phyloP scores from a whole-genome alignment of 2,888 invertebrate species.

The Tubulanus polymorphus region DNA sequence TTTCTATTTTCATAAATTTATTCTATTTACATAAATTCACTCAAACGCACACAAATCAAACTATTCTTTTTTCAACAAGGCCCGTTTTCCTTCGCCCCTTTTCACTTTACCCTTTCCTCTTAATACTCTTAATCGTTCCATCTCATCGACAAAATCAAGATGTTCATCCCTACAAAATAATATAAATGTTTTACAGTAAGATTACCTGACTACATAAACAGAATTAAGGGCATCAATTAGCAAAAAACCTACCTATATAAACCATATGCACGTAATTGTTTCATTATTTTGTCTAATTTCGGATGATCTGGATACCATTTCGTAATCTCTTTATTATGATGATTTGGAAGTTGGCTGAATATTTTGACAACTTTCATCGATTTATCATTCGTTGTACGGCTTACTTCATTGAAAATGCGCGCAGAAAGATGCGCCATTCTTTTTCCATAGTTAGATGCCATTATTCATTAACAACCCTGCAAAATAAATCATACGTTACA shows the following conservation, averaged over 20 bases:
- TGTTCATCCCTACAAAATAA: slow-evolving; percentile 45
- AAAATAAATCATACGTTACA: no score
- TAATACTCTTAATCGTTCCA: slow-evolving; percentile 32
- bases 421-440: slow-evolving; percentile 83
- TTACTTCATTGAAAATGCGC: slow-evolving; percentile 84
- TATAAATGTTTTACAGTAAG: neutral
- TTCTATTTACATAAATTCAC: no score
- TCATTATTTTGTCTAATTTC: slow-evolving; percentile 72
- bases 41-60: no score
- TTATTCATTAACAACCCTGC: no score
- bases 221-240: neutral
- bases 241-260: slow-evolving; percentile 36
- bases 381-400: slow-evolving; percentile 65
- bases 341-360: slow-evolving; percentile 71
- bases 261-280: slow-evolving; percentile 46
- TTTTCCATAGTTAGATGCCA: slow-evolving; percentile 68
- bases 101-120: slow-evolving; percentile 43
- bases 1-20: no score
- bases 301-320: slow-evolving; percentile 84
- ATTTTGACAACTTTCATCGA: slow-evolving; percentile 64
- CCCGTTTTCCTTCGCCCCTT: no score
- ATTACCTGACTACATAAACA: neutral
- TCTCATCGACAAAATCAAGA: slow-evolving; percentile 48
- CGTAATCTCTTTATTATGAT: slow-evolving; percentile 68
- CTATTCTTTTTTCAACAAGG: no score